phyloP scores from a whole-genome alignment of 2,888 invertebrate species.

The Himalopsyche japonica region DNA sequence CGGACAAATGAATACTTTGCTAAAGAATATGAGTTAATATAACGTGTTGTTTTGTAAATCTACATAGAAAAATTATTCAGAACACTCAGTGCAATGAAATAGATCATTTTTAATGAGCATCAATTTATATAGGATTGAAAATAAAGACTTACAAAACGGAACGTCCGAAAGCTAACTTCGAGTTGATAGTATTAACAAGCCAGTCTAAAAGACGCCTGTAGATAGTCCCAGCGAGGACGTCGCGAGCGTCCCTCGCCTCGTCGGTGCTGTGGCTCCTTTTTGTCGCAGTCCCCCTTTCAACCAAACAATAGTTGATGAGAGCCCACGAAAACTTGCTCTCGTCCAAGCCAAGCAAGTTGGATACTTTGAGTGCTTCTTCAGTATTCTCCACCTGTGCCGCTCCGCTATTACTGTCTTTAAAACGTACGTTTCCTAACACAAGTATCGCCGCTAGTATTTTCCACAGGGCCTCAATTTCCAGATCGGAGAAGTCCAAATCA shows the following conservation, averaged over 20 bases:
- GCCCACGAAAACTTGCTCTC: slow-evolving; percentile 84
- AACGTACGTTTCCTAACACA: slow-evolving; percentile 77
- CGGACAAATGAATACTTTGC: too few relatives aligned
- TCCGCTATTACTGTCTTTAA: slow-evolving; percentile 67
- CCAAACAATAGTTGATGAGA: slow-evolving; percentile 81
- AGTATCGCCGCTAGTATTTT: slow-evolving; percentile 75
- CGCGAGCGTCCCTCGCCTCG: slow-evolving; percentile 82
- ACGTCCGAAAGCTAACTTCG: slow-evolving; percentile 78
- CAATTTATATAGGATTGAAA: not conserved
- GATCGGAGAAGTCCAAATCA: slow-evolving; percentile 72
- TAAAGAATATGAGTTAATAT: too few relatives aligned
- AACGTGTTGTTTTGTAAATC: too few relatives aligned
- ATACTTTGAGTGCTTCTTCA: slow-evolving; percentile 69
- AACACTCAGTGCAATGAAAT: too few relatives aligned
- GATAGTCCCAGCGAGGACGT: slow-evolving; percentile 81
- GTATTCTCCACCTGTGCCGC: slow-evolving; percentile 74
- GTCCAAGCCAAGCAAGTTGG: slow-evolving; percentile 75
- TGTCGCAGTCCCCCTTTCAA: slow-evolving; percentile 73
- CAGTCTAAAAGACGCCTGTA: slow-evolving; percentile 88
- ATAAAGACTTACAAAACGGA: slow-evolving; percentile 78
- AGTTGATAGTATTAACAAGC: slow-evolving; percentile 83
- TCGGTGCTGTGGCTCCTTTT: slow-evolving; percentile 71
- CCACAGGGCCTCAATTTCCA: slow-evolving; percentile 71
- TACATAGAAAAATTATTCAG: too few relatives aligned
- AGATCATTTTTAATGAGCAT: not conserved